Evolutionary conservation across 1,140 invertebrate species (phyloP), one percentile per base, ranked within the genome.

Genomic region (Aphis gossypii): DNA sequence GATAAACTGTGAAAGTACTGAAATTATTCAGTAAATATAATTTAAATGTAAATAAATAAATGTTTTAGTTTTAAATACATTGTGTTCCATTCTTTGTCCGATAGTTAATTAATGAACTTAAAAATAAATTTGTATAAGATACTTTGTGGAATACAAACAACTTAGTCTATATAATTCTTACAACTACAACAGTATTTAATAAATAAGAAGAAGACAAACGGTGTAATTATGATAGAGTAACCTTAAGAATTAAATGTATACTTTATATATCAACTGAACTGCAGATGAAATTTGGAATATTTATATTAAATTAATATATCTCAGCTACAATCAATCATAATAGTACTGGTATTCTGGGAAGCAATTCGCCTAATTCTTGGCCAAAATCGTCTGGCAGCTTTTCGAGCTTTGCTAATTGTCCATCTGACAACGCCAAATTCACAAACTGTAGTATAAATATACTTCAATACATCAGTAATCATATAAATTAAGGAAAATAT

Each of bases 251-350:
- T 54, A 60, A 91, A 91, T 76, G 25, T 91, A 68, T 68, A 76
- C 25, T 82, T 51, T 7, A 82, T 21, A 46, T 7, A 91, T 91
- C 23, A 76, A 46, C 20, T 91, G 68, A 35, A 35, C 35, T 8
- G 41, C 30, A 44, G 25, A 46, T 87, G 25, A 35, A 54, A 35
- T 56, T 56, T 38, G 25, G 5, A 38, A 56, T 56, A 35, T 88
- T 88, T 18, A 35, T 23, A 25, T 76, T n/a, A 76, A 20, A 91
- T 83, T 82, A 92, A 82, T 83, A 56, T 82, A 51, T 84, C 35
- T 93, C 92, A 93, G 82, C 82, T 93, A 93, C 82, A 93, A 14
- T 93, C 92, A 41, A 93, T 93, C 92, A 93, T 93, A 86, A 93
- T 86, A 84, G 92, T 93, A 84, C 82, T 93, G 38, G 92, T 93